Percentiles rank a stretch among this genome's conserved stretches.
These are phyloP conservation scores for Phallusia fumigata DNA, from an alignment of 23 tunicate species.

Conservation along the genomic window DNA sequence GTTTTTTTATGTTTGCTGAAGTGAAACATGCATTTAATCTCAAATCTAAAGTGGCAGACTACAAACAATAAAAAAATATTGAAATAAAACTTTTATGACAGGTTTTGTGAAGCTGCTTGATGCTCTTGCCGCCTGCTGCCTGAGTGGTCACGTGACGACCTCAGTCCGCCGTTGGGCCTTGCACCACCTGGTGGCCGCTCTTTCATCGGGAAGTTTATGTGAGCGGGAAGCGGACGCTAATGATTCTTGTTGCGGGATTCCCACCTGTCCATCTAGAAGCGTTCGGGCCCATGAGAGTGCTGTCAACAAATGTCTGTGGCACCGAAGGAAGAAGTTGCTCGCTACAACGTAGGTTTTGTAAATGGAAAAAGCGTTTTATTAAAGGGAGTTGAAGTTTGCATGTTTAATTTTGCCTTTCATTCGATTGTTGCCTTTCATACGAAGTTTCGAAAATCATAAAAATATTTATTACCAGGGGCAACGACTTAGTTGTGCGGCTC, in stretches of 20 bases:
- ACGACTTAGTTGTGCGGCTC: constrained; percentile 39
- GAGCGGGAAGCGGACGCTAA: neutral
- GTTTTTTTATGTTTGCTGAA: no score
- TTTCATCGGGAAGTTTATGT: constrained; percentile 26
- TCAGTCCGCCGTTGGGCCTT: constrained; percentile 67
- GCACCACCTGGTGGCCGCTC: constrained; percentile 41
- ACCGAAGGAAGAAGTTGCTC: constrained; percentile 47
- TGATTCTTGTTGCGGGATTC: constrained; percentile 35
- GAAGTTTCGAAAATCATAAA: neutral
- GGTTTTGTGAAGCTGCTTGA: constrained; percentile 56
- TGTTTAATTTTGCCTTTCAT: neutral
- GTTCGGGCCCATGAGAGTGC: constrained; percentile 60
- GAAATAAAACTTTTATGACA: no score
- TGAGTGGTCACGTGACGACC: constrained; percentile 45
- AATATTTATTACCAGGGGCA: constrained; percentile 23
- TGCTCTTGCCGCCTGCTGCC: constrained; percentile 83
- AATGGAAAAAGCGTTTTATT: neutral
- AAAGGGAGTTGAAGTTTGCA: neutral
- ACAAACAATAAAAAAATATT: no score
- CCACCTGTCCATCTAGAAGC: constrained; percentile 26
- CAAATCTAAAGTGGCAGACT: no score
- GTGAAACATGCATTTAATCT: no score
- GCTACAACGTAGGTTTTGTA: constrained; percentile 46
- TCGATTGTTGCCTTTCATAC: no score
- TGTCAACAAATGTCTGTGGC: constrained; percentile 39